Evolutionary conservation across 2,113 vertebrate genomes (phyloP).

Genomic region (Strigops habroptila): DNA sequence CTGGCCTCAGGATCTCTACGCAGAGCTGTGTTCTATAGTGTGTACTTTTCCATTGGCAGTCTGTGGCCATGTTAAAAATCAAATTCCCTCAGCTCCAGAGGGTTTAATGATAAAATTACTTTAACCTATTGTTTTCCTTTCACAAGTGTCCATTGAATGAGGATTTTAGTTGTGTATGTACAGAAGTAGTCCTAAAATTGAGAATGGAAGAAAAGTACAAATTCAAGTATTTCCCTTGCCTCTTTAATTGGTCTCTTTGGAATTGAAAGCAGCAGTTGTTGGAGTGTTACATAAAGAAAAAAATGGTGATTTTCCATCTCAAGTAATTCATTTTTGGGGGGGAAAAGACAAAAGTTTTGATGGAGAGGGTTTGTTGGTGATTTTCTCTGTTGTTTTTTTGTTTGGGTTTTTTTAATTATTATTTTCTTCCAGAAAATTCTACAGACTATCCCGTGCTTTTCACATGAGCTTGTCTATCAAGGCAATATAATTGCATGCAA

Average conservation of each 20-base stretch:
- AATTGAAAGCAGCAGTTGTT: not conserved
- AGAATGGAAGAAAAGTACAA: not conserved
- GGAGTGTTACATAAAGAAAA: not conserved
- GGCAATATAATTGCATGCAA: not conserved
- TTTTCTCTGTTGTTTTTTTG: not conserved
- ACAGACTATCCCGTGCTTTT: not conserved
- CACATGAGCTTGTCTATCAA: not conserved
- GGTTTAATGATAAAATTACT: not conserved
- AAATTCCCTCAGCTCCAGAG: not conserved
- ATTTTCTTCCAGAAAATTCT: not conserved
- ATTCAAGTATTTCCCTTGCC: not conserved
- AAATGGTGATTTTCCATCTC: not conserved
- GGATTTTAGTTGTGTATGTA: not conserved
- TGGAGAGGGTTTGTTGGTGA: not conserved
- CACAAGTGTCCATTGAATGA: not conserved
- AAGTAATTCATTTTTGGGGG: not conserved
- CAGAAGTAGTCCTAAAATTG: not conserved
- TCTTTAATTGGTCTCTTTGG: constrained; percentile 32
- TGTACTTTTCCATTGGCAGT: not conserved
- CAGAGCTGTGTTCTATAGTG: not conserved
- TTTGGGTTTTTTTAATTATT: not conserved
- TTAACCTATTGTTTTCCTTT: not conserved
- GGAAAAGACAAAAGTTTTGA: not conserved
- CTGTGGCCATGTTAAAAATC: not conserved
- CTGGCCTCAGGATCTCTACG: not conserved